These are phyloP conservation scores for Bujurquina vittata DNA, from an alignment of 2,113 vertebrate genomes.

Conservation along the genomic window DNA sequence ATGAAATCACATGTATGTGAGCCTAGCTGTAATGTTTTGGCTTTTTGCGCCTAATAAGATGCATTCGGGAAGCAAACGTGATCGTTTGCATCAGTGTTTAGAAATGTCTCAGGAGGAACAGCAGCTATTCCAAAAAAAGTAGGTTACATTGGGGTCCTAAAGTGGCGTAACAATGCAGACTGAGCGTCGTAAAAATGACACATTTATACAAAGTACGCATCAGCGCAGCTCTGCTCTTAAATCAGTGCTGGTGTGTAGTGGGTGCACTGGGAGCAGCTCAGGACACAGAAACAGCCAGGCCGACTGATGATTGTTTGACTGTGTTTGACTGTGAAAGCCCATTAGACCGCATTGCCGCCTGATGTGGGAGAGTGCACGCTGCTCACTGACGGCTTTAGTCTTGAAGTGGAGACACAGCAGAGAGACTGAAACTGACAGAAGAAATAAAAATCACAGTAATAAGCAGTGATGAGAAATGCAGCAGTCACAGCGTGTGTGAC, in stretches of 20 bases:
- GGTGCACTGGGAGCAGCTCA: conserved; percentile 2
- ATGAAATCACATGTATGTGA: neutral
- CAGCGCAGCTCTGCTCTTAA: neutral
- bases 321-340: neutral
- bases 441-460: conserved; percentile 13
- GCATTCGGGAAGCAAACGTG: rapidly evolving
- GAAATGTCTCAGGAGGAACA: neutral
- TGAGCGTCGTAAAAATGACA: neutral
- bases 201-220: neutral
- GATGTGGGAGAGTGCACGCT: neutral
- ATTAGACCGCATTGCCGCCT: neutral
- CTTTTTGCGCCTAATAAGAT: too few species aligned
- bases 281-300: neutral
- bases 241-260: neutral
- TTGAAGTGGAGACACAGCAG: conserved; percentile 9
- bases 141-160: rapidly evolving
- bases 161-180: neutral
- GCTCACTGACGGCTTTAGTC: neutral
- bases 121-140: neutral
- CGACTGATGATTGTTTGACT: neutral
- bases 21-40: neutral
- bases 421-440: conserved; percentile 2
- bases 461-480: conserved; percentile 33
- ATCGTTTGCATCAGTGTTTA: neutral
- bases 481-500: neutral